Base-by-base conservation (phyloP, 2,797 vertebrate species). In the Champsocephalus gunnari region DNA sequence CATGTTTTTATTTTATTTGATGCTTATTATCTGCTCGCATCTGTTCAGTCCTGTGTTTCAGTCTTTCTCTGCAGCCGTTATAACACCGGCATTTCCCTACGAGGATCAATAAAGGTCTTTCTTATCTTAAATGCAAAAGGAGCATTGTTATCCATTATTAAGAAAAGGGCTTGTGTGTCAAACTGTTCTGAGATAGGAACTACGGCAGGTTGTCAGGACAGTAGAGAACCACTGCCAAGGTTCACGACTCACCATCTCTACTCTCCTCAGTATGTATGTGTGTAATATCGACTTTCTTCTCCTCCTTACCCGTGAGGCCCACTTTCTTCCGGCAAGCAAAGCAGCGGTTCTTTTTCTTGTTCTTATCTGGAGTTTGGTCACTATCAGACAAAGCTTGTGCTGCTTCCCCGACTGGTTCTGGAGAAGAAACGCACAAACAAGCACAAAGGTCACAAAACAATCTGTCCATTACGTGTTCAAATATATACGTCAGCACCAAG, bases 291-390 rank as follows among this genome's bases (percentile, higher is more conserved):
- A 74, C 78, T 74, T 38, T 44, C 8, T 58, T 56, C 0, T 68
- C 32, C 13, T 63, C 34, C 94, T 92, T 77, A 97, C 96, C 96
- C 66, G 96, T 97, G 69, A 97, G 95, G 79, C 96, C 96, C 16
- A 97, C 96, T 95, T 97, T 97, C 94, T 97, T 97, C 86, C 96
- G 90, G 93, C 96, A 97, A 56, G 94, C 95, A 87, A 96, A 97
- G 91, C 96, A 97, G 73, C 96, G 96, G 74, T 97, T 97, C 94
- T 96, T 97, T 90, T 97, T 97, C 91, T 96, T 97, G 24, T 95
- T 94, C 90, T 97, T 97, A 77, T 97, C 96, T 1, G 95, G 93
- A 53, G 95, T 94, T 66, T 95, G 91, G 88, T 97, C 96, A 66
- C 90, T 94, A 56, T 97, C 96, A 73, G 95, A 93, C 1, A 92